Conservation (phyloP, 2,797 vertebrate genomes). For the Psittacula derbiana region DNA sequence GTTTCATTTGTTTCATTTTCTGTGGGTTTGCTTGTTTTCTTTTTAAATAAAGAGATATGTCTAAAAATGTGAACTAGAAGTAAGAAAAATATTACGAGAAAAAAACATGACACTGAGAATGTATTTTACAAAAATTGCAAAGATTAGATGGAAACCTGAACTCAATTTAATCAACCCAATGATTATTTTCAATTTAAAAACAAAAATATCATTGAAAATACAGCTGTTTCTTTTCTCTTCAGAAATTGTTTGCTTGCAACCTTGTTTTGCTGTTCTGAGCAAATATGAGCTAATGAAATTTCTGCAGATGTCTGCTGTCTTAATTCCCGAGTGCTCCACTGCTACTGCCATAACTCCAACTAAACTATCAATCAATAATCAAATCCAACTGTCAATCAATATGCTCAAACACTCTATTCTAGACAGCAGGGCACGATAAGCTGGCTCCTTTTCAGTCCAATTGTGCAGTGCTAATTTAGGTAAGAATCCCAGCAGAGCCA, state of each 20-base stretch:
- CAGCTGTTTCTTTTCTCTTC: neutral
- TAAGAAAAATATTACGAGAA: neutral
- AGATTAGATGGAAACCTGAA: neutral
- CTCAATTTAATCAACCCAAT: neutral
- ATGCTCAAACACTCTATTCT: neutral
- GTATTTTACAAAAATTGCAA: neutral
- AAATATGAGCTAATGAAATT: neutral
- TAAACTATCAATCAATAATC: neutral
- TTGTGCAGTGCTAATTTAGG: neutral
- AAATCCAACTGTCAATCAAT: neutral
- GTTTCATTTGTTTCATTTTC: neutral
- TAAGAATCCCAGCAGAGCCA: neutral
- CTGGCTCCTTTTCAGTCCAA: neutral
- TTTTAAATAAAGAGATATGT: neutral
- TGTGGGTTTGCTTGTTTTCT: rapidly evolving
- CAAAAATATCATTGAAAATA: neutral
- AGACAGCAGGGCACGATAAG: neutral
- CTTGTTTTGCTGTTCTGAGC: neutral
- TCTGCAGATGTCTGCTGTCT: neutral
- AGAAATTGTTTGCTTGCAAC: neutral
- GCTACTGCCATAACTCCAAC: neutral
- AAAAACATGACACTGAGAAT: neutral
- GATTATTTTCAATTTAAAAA: neutral
- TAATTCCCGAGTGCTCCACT: neutral
- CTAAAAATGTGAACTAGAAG: neutral